phyloP scores from a whole-genome alignment of 2,888 invertebrate species.

The Athripsodes cinereus region DNA sequence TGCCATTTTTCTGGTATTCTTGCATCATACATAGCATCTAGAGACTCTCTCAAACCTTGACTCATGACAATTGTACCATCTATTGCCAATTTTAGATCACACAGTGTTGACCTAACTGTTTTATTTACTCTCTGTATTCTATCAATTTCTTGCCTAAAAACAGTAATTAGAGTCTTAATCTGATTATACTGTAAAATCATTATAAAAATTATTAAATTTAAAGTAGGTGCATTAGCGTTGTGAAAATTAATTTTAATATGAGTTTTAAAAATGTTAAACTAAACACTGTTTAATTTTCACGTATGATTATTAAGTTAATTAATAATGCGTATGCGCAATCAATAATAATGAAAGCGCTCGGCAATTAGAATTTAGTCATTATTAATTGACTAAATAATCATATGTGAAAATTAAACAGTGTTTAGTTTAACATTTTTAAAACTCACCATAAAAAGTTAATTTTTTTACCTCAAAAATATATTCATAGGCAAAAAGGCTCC shows the following conservation, averaged over 20 bases:
- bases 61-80: conserved; percentile 98
- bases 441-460: neutral
- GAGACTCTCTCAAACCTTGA: conserved; percentile 75
- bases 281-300: too few species aligned
- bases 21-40: conserved; percentile 96
- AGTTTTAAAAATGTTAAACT: too few species aligned
- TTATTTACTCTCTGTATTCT: conserved; percentile 84
- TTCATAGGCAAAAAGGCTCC: conserved; percentile 92
- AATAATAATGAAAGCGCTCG: neutral
- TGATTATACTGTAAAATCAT: too few species aligned
- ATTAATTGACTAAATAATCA: too few species aligned
- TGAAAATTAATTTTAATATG: too few species aligned
- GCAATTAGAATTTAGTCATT: too few species aligned
- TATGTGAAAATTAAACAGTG: too few species aligned
- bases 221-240: too few species aligned
- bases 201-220: too few species aligned
- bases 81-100: conserved; percentile 88
- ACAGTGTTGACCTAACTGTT: conserved; percentile 71
- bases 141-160: conserved; percentile 62
- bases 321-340: neutral
- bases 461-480: conserved; percentile 69
- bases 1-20: conserved; percentile 88
- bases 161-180: too few species aligned
- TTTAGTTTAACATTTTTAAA: too few species aligned
- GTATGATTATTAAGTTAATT: too few species aligned